Conservation (phyloP, 2,888 invertebrate genomes). For the Dorcus hopei region DNA sequence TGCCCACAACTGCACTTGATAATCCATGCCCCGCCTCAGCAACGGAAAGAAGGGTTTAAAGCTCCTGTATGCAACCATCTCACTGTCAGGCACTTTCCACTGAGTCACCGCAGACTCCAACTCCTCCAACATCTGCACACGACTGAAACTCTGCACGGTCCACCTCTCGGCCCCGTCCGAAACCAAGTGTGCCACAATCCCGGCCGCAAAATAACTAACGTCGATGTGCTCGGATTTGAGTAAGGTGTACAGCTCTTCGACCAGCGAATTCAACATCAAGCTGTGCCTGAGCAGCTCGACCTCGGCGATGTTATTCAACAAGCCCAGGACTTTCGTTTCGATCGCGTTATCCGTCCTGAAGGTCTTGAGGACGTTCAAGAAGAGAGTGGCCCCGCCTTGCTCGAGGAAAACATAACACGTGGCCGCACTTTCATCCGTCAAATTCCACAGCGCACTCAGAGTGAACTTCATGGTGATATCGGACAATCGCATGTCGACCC, state of each 20-base stretch:
- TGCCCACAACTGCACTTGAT: constrained; percentile 72
- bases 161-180: constrained; percentile 58
- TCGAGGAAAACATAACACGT: constrained; percentile 68
- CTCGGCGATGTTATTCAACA: constrained; percentile 75
- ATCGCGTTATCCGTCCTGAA: constrained; percentile 63
- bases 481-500: constrained; percentile 44
- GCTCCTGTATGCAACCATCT: constrained; percentile 74
- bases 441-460: constrained; percentile 73
- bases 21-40: constrained; percentile 56
- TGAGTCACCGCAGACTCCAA: constrained; percentile 57
- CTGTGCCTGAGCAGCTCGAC: constrained; percentile 53
- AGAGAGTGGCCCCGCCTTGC: constrained; percentile 65
- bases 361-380: constrained; percentile 62
- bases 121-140: constrained; percentile 50
- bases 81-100: constrained; percentile 68
- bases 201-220: constrained; percentile 70
- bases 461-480: constrained; percentile 76
- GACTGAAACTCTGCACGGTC: constrained; percentile 41
- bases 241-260: constrained; percentile 35
- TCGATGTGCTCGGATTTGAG: constrained; percentile 61
- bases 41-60: constrained; percentile 71
- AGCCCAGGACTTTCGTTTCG: constrained; percentile 72
- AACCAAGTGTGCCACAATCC: constrained; percentile 67
- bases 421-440: constrained; percentile 72
- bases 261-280: constrained; percentile 36